Conservation (phyloP, 2,888 invertebrate species). For the Folsomia manolachei region DNA sequence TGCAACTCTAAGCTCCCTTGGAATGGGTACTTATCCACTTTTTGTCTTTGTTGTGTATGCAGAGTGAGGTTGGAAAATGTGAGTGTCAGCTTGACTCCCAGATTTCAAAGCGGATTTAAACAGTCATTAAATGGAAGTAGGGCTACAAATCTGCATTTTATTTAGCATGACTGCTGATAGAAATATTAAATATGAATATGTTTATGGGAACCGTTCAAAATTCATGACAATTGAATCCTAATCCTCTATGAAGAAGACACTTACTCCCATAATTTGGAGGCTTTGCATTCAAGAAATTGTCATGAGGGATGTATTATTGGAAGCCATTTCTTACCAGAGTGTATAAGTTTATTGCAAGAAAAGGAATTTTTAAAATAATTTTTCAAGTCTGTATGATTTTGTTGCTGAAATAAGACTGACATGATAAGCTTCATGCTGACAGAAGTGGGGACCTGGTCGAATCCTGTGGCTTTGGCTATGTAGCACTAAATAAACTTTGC, state of each 20-base stretch:
- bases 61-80: neutral
- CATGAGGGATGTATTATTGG: neutral
- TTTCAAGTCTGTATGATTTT: no score
- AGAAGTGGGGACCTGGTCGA: no score
- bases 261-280: no score
- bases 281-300: neutral
- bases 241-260: neutral
- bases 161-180: neutral
- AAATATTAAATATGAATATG: conserved; percentile 2
- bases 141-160: neutral
- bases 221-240: neutral
- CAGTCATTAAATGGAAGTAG: neutral
- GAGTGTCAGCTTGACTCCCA: neutral
- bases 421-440: no score
- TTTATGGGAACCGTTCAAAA: neutral
- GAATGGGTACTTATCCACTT: no score
- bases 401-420: no score
- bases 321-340: neutral
- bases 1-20: no score
- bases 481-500: neutral
- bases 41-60: no score
- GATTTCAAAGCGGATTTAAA: neutral
- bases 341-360: no score
- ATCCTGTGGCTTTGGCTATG: neutral
- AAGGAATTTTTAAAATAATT: no score